These are phyloP conservation scores for Poecile atricapillus DNA, from an alignment of 2,113 vertebrate genomes.

Conservation along the genomic window DNA sequence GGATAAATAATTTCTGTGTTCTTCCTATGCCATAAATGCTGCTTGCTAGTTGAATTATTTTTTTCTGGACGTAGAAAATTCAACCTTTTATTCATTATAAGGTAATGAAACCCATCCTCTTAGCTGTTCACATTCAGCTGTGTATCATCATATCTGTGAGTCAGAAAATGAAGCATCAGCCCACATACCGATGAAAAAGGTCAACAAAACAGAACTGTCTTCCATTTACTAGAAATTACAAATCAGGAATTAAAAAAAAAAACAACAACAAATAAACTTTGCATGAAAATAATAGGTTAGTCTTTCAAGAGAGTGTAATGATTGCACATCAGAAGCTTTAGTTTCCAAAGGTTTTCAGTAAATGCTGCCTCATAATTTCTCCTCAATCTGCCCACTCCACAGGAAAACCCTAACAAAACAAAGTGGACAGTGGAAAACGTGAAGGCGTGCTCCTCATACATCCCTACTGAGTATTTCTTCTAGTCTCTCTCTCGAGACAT, in stretches of 20 bases:
- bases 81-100: constrained; percentile 24
- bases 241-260: not conserved
- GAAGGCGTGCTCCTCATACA: not conserved
- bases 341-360: not conserved
- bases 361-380: not conserved
- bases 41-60: not conserved
- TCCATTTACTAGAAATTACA: not conserved
- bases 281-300: not conserved
- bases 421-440: not conserved
- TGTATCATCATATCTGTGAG: not conserved
- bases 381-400: not conserved
- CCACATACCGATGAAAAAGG: not conserved
- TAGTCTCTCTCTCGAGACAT: not conserved
- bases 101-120: not conserved
- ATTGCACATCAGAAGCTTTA: not conserved
- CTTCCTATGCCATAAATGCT: not conserved
- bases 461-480: not conserved
- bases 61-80: not conserved
- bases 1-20: constrained; percentile 7
- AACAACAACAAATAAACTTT: not conserved
- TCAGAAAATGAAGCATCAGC: not conserved
- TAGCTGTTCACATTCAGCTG: not conserved
- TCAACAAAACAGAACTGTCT: not conserved
- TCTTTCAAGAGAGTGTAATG: not conserved
- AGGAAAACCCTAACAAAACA: not conserved